phyloP scores from a whole-genome alignment of 2,113 vertebrate species.

The Anarhynchus alexandrinus region DNA sequence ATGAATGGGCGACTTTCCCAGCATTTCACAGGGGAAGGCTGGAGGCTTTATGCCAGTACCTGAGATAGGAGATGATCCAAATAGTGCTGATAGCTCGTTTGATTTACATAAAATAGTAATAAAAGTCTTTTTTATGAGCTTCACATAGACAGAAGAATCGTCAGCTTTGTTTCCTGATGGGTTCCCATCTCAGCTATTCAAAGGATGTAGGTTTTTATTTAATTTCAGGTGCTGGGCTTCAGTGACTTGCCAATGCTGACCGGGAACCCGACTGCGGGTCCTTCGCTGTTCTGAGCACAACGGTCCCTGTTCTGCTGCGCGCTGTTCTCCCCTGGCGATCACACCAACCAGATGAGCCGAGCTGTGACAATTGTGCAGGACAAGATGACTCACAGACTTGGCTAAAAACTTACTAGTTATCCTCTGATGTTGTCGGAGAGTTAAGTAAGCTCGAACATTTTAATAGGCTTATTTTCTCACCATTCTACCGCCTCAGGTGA shows the following conservation, averaged over 20 bases:
- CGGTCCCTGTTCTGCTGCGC: not conserved
- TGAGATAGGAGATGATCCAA: slow-evolving; percentile 24
- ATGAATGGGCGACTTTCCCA: slow-evolving; percentile 44
- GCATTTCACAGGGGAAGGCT: not conserved
- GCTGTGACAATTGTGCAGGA: not conserved
- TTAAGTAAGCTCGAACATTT: slow-evolving; percentile 18
- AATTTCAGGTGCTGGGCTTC: not conserved
- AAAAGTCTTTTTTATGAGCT: not conserved
- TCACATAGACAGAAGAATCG: fast-evolving
- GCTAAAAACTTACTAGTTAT: not conserved
- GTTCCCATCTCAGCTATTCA: not conserved
- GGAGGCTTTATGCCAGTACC: slow-evolving; percentile 4
- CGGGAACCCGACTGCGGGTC: fast-evolving
- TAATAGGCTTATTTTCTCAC: slow-evolving; percentile 55
- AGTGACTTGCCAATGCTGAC: not conserved
- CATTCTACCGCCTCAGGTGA: slow-evolving; percentile 44
- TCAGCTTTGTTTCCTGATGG: not conserved
- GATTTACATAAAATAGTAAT: not conserved
- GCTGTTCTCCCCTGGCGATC: fast-evolving
- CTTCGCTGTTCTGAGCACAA: not conserved
- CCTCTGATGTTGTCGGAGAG: not conserved
- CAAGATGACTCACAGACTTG: slow-evolving; percentile 33
- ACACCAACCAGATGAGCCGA: not conserved
- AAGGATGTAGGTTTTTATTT: not conserved
- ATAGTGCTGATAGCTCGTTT: not conserved